phyloP scores from a whole-genome alignment of 2,888 invertebrate genomes.

The Malachius bipustulatus region DNA sequence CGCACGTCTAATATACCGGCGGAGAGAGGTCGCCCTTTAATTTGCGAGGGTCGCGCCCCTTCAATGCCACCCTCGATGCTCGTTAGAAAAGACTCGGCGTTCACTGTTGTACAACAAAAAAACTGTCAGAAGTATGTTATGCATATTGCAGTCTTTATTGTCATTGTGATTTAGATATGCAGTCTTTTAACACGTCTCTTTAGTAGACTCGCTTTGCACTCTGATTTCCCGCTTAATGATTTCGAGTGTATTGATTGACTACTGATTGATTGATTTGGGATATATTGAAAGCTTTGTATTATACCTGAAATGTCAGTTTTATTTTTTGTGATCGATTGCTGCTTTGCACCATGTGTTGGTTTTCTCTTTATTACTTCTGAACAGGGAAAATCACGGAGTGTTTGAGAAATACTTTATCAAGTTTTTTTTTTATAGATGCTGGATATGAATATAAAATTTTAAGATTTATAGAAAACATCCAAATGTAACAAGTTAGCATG shows the following conservation, averaged over 20 bases:
- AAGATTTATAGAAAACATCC: too few species aligned
- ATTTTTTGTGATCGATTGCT: too few species aligned
- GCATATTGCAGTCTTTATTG: neutral
- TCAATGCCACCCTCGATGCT: conserved; percentile 35
- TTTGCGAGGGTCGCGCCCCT: conserved; percentile 37
- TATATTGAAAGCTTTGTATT: conserved; percentile 1
- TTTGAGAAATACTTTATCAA: too few species aligned
- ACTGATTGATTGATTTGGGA: conserved; percentile 3
- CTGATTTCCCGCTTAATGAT: too few species aligned
- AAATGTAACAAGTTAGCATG: too few species aligned
- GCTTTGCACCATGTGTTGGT: too few species aligned
- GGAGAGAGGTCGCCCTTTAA: conserved; percentile 33
- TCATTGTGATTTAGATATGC: neutral
- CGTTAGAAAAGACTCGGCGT: conserved; percentile 32
- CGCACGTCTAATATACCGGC: too few species aligned
- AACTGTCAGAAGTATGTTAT: conserved; percentile 12
- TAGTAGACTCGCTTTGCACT: conserved; percentile 1
- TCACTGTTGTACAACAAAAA: conserved; percentile 26
- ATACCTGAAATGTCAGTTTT: too few species aligned
- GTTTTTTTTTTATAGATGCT: too few species aligned
- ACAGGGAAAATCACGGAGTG: too few species aligned
- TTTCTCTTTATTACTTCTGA: too few species aligned
- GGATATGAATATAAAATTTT: too few species aligned
- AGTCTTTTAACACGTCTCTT: conserved; percentile 2
- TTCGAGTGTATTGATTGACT: neutral